Evolutionary conservation across 2,888 invertebrate genomes (phyloP), one percentile per base, ranked within the genome.

Genomic region (Epirrhoe alternata): DNA sequence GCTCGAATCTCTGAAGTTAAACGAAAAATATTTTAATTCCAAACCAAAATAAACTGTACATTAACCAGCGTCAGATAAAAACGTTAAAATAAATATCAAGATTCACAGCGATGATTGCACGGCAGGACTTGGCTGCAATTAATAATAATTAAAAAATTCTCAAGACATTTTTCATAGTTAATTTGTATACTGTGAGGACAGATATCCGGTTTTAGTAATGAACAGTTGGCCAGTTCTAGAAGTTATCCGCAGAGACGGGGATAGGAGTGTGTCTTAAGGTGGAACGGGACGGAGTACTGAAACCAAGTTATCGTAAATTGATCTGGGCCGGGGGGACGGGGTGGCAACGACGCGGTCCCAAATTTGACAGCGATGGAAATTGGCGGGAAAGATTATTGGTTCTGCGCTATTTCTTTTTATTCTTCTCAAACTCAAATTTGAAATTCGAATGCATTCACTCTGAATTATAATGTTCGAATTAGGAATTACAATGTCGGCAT

Each of bases 291-390:
- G 87, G 88, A 83, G 80, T 78, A 80, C 84, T 86, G 82, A 86
- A 87, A 90, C 86, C 87, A 87, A 89, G 91, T 89, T 91, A 91
- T 91, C 91, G 91, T 88, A 90, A 93, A 92, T 93, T 93, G 92
- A 93, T 93, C 92, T 88, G 88, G 86, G 90, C 77, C 76, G 85
- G 80, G 81, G 82, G 77, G 73, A 74, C 79, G 77, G 73, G 79
- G 79, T 77, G 76, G 76, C 80, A 83, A 79, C 85, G 86, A 79
- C 85, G 87, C 84, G 86, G 83, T 86, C 82, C 91, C 90, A 90
- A 92, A 92, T 92, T 93, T 92, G 93, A 93, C 93, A 92, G 91
- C 90, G 86, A 93, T 91, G 90, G 90, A 91, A 92, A 92, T 93
- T 92, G 93, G 91, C 92, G 92, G 88, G 89, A 90, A 91, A 90